Evolutionary conservation across 2,797 vertebrate species (phyloP).

Genomic region (Halcyon badia): DNA sequence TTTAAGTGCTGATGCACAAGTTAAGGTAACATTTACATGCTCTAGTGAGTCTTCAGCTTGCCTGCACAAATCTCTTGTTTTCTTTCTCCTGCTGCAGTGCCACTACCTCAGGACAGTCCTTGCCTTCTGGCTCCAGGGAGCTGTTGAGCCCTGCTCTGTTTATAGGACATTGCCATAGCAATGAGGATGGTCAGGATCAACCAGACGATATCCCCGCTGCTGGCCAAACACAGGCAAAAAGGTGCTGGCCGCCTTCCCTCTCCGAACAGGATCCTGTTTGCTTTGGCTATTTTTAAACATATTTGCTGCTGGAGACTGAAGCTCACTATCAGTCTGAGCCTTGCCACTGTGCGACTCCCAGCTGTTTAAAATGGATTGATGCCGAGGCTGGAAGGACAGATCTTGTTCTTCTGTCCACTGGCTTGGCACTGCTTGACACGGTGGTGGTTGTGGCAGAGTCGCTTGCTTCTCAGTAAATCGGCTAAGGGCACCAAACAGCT

Average conservation of each 20-base stretch:
- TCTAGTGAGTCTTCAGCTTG: background rate
- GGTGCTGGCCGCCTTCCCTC: background rate
- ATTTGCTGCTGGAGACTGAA: background rate
- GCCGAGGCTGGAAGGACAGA: background rate
- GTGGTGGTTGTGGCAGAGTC: background rate
- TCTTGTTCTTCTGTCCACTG: background rate
- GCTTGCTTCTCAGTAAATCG: background rate
- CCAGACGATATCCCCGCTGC: background rate
- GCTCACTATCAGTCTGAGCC: background rate
- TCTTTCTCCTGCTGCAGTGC: background rate
- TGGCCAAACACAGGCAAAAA: background rate
- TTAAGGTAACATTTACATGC: constrained; percentile 38
- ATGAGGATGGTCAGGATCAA: background rate
- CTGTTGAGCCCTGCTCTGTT: background rate
- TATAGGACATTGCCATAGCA: background rate
- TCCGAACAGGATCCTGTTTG: background rate
- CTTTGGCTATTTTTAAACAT: constrained; percentile 4
- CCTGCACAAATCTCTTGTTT: constrained; percentile 44
- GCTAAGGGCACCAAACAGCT: background rate
- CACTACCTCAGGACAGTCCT: constrained; percentile 21
- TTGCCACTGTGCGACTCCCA: background rate
- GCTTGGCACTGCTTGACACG: background rate
- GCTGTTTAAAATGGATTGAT: background rate
- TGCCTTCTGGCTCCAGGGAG: background rate
- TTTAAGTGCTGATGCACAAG: constrained; percentile 48